Evolutionary conservation across 2,113 vertebrate species (phyloP), one percentile per base, ranked within the genome.

Genomic region (Acrocephalus kingi): DNA sequence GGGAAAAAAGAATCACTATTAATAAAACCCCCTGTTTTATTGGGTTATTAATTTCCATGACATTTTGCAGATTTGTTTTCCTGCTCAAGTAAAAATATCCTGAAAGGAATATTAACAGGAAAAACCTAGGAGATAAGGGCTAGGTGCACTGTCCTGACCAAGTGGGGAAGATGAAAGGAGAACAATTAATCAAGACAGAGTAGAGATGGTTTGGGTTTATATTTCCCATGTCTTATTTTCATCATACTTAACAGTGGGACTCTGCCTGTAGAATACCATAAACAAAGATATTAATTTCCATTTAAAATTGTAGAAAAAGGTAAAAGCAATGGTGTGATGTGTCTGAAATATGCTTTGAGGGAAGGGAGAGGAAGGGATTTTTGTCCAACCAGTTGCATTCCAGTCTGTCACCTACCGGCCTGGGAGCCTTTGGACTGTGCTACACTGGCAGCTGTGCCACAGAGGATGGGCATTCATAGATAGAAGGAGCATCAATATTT

Each of bases 311-410:
- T 27, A 66, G 10, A 46, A 63, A 92, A 59, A 27, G 4, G 3
- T 39, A 76, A 69, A 94, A 20, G 22, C 33, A 49, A 20, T 16
- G 7, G 4, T 56, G 6, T 15, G 31, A 17, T 33, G 8, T 23
- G 7, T 33, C 76, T 62, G 46, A 71, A 82, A 67, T 19, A 9
- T 5, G 3, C 14, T 83, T 78, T 87, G 61, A 79, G 25, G 7
- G 10, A 72, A 69, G 3, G 6, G 9, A 76, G 15, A 17, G 6
- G 41, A 4, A 78, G 4, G 1, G 3, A 0, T 0, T 25, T 88
- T 90, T 66, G 13, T 59, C 31, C 35, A 77, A 12, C 7, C 4
- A 21, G 3, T 28, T 84, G 23, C 27, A 37, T 74, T 71, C 25
- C 8, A 19, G 19, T 45, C 31, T 75, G 45, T 33, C 19, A 41